Evolutionary conservation across 2,113 vertebrate species (phyloP).

Genomic region (Lota lota): DNA sequence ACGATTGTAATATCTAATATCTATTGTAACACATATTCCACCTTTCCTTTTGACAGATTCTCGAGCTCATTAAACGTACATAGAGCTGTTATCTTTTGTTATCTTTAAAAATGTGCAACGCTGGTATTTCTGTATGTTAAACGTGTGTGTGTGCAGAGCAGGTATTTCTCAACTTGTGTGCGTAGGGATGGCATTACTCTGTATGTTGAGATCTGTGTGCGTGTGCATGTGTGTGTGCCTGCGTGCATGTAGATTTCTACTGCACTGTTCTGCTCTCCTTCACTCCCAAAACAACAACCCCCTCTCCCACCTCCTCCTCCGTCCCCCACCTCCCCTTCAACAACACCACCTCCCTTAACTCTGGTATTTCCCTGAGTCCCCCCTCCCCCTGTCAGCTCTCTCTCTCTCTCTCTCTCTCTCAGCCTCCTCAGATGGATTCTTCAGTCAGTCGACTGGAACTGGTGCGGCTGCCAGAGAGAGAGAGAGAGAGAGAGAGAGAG

Average conservation of each 20-base stretch:
- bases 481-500: constrained; percentile 6
- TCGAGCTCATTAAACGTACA: too few relatives aligned
- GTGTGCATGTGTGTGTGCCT: constrained; percentile 6
- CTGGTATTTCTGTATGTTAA: too few relatives aligned
- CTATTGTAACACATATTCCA: too few relatives aligned
- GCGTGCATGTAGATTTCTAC: not conserved
- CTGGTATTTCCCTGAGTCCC: constrained; percentile 21
- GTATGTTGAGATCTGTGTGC: not conserved
- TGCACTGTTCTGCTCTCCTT: constrained; percentile 20
- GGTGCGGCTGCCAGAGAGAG: constrained; percentile 50
- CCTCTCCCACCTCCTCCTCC: constrained; percentile 31
- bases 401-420: constrained; percentile 5
- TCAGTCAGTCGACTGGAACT: constrained; percentile 73
- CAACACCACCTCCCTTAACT: constrained; percentile 20
- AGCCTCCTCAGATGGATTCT: constrained; percentile 66
- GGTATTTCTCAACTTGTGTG: too few relatives aligned
- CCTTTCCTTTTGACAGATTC: too few relatives aligned
- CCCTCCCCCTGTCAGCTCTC: constrained; percentile 11
- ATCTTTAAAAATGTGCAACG: too few relatives aligned
- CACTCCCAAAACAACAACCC: constrained; percentile 4
- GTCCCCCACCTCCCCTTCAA: constrained; percentile 36
- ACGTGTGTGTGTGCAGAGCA: too few relatives aligned
- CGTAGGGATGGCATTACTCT: too few relatives aligned
- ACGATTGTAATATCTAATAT: too few relatives aligned
- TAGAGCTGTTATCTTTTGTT: too few relatives aligned